Percentiles rank a stretch among this genome's conserved stretches.
Evolutionary conservation across 1,140 invertebrate genomes (phyloP).

Genomic region (Lepeophtheirus salmonis): DNA sequence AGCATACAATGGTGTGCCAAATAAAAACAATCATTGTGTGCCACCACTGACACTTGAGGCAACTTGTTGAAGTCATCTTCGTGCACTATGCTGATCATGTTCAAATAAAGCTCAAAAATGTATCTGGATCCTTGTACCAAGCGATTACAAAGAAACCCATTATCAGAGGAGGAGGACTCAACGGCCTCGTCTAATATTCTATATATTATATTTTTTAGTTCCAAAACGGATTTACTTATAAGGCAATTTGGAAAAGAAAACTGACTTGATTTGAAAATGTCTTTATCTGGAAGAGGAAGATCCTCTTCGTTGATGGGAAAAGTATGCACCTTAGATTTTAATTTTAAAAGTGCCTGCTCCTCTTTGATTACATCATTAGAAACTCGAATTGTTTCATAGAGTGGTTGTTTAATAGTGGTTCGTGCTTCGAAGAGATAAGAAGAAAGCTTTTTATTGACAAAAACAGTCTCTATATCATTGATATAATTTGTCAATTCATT

Average conservation of each 20-base stretch:
- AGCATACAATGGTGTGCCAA: constrained; percentile 51
- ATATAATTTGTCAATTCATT: too few species aligned
- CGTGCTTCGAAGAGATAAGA: too few species aligned
- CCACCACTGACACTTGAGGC: constrained; percentile 43
- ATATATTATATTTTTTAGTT: constrained; percentile 46
- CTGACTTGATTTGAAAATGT: constrained; percentile 24
- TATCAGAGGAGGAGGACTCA: constrained; percentile 32
- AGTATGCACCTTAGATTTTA: too few species aligned
- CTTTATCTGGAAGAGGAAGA: constrained; percentile 3
- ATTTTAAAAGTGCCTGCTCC: too few species aligned
- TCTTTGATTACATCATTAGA: too few species aligned
- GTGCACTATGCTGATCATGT: constrained; percentile 54
- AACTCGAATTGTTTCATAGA: too few species aligned
- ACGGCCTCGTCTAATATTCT: constrained; percentile 50
- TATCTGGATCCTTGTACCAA: constrained; percentile 48
- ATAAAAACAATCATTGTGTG: constrained; percentile 82
- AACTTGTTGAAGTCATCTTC: constrained; percentile 45
- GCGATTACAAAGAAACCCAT: constrained; percentile 35
- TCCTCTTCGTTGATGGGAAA: constrained; percentile 16
- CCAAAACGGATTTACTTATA: constrained; percentile 34
- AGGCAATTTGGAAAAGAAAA: constrained; percentile 39
- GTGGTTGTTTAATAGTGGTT: too few species aligned
- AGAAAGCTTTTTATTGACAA: too few species aligned
- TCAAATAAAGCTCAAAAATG: constrained; percentile 56
- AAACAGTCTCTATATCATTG: too few species aligned